Conservation (phyloP, 2,113 vertebrate genomes). For the Mus pahari region DNA sequence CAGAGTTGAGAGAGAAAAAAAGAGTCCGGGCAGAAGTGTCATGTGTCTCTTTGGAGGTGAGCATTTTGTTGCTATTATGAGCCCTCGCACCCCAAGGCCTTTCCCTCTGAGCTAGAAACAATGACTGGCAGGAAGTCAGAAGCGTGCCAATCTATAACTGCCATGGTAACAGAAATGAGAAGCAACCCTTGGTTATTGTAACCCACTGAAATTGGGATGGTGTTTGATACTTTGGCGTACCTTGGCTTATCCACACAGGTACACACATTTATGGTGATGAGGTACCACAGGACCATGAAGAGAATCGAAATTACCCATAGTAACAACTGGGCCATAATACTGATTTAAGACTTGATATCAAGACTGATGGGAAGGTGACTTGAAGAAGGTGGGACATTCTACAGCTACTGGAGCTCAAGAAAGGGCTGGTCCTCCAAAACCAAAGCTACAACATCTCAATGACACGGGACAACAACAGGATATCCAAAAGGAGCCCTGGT, state of each 20-base stretch:
- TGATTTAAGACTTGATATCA: conserved; percentile 21
- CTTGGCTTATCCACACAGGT: neutral
- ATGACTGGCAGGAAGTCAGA: neutral
- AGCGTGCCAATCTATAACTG: neutral
- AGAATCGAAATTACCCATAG: neutral
- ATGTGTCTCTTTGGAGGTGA: neutral
- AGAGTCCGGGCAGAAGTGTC: neutral
- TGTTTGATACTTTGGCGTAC: neutral
- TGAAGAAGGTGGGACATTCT: neutral
- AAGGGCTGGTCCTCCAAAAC: neutral
- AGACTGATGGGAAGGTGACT: neutral
- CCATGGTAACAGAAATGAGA: neutral
- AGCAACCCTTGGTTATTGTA: neutral
- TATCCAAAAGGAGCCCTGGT: neutral
- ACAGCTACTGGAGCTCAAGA: neutral
- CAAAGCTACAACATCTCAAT: neutral
- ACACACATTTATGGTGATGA: neutral
- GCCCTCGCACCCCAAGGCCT: neutral
- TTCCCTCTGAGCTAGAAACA: neutral
- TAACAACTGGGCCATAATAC: neutral
- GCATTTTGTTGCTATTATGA: neutral
- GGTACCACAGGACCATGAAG: neutral
- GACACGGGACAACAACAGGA: neutral
- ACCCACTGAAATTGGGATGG: neutral
- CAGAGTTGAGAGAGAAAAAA: neutral